Percentiles rank a stretch among this genome's conserved stretches.
phyloP scores from a whole-genome alignment of 2,797 vertebrate species.

The Threskiornis aethiopicus region DNA sequence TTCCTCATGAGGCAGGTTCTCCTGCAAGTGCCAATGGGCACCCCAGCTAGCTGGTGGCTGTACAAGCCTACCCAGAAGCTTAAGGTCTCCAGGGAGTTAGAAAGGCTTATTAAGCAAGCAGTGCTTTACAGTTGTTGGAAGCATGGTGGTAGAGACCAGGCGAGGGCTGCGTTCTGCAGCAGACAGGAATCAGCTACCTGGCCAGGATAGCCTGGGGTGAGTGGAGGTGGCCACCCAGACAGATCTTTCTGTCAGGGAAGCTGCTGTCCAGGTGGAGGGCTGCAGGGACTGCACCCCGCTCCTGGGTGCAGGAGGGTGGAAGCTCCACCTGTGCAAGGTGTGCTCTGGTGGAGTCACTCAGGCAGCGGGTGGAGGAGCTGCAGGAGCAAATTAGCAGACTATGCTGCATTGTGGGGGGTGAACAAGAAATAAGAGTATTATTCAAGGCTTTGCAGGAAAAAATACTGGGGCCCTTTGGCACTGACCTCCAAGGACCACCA shows the following conservation, averaged over 20 bases:
- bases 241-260: not conserved
- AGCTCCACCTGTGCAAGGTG: not conserved
- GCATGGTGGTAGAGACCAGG: not conserved
- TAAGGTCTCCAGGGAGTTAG: not conserved
- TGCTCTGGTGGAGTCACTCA: not conserved
- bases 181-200: not conserved
- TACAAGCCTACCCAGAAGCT: not conserved
- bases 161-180: not conserved
- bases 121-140: not conserved
- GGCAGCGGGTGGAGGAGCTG: not conserved
- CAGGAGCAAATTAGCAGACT: not conserved
- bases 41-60: not conserved
- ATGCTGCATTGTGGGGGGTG: not conserved
- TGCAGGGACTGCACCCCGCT: not conserved
- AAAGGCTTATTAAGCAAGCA: not conserved
- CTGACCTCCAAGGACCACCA: not conserved
- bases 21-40: not conserved
- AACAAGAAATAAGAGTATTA: not conserved
- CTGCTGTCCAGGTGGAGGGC: not conserved
- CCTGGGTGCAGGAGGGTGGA: not conserved
- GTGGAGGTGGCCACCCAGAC: not conserved
- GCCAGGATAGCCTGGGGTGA: not conserved
- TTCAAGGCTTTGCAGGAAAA: not conserved
- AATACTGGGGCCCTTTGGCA: not conserved
- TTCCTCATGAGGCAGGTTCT: not conserved